Conservation (phyloP, 2,888 invertebrate genomes). For the Nudaria mundana region DNA sequence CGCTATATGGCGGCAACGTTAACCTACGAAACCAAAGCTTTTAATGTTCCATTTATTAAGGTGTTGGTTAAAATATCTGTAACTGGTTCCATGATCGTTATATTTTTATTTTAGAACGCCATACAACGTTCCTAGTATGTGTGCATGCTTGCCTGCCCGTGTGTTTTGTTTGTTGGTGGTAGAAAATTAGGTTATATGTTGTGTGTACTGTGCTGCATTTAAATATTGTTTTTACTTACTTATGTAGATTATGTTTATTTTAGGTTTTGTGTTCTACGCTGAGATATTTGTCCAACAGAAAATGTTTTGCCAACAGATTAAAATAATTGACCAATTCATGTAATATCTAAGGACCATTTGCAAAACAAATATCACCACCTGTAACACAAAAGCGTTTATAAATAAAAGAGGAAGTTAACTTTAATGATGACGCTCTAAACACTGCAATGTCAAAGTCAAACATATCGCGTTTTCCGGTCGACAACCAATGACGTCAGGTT, state of each 20-base stretch:
- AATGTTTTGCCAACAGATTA: neutral
- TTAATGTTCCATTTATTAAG: constrained; percentile 52
- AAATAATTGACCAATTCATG: constrained; percentile 11
- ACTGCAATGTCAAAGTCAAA: constrained; percentile 48
- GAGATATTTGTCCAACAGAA: constrained; percentile 16
- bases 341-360: constrained; percentile 8
- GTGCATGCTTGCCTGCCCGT: constrained; percentile 75
- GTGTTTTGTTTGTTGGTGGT: constrained; percentile 53
- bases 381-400: constrained; percentile 35
- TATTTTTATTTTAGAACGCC: constrained; percentile 43
- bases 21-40: too few species aligned
- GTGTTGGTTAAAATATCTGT: constrained; percentile 54
- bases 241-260: constrained; percentile 15
- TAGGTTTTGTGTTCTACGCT: constrained; percentile 21
- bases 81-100: constrained; percentile 47
- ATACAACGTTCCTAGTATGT: constrained; percentile 63
- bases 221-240: constrained; percentile 15
- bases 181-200: constrained; percentile 31
- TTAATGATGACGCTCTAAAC: constrained; percentile 45
- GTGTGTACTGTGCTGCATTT: constrained; percentile 18
- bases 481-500: constrained; percentile 34
- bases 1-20: too few species aligned
- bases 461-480: constrained; percentile 32
- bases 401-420: constrained; percentile 43
- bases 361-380: constrained; percentile 3